Evolutionary conservation across 2,888 invertebrate genomes (phyloP).

Genomic region (Ormyrus pomaceus): DNA sequence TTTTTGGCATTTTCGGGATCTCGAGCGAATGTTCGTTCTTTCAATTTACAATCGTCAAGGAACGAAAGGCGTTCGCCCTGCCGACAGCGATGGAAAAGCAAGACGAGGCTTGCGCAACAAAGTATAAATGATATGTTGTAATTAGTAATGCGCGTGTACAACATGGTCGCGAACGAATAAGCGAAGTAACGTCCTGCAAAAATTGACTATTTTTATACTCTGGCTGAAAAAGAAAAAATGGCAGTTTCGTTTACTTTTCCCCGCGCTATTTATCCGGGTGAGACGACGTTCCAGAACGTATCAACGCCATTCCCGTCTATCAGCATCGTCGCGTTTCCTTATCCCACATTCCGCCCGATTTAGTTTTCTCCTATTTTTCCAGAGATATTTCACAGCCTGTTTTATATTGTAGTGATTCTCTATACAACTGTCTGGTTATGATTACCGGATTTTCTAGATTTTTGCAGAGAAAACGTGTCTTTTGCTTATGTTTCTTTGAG

Average conservation of each 20-base stretch:
- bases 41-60: not conserved
- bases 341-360: constrained; percentile 56
- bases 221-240: constrained; percentile 59
- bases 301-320: constrained; percentile 12
- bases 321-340: constrained; percentile 41
- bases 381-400: constrained; percentile 71
- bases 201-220: constrained; percentile 60
- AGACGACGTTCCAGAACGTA: not conserved
- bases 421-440: constrained; percentile 52
- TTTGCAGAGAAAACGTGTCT: constrained; percentile 51
- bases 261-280: too few species aligned
- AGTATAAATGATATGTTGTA: constrained; percentile 44
- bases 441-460: constrained; percentile 35
- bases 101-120: constrained; percentile 11
- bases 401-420: constrained; percentile 62
- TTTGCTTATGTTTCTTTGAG: constrained; percentile 25
- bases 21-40: constrained; percentile 22
- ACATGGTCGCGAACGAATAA: constrained; percentile 21
- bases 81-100: constrained; percentile 4
- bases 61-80: constrained; percentile 25
- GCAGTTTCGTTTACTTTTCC: constrained; percentile 55
- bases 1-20: constrained; percentile 51
- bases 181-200: constrained; percentile 31
- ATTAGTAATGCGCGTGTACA: constrained; percentile 8
- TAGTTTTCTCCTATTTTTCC: constrained; percentile 58